Base-by-base conservation (phyloP, 2,888 invertebrate genomes). In the Heterodera filipjevi region DNA sequence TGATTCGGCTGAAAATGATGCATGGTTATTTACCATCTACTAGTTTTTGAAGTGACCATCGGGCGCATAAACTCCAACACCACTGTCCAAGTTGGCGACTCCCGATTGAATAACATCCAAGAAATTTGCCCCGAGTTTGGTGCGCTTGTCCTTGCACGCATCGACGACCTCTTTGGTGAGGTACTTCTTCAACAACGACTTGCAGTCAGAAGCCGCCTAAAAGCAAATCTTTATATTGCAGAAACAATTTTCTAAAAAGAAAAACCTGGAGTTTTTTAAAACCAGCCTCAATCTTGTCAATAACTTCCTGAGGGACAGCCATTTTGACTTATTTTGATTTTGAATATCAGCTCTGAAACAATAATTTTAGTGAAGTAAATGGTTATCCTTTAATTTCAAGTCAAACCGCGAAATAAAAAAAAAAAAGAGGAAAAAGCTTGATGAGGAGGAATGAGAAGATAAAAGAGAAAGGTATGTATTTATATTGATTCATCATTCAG, bases 151-250 rank as follows among this genome's bases (percentile, higher is more conserved):
- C 92, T 96, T 95, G 81, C 95, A 92, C 27, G 78, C 53, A 39
- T 84, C 79, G 70, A 84, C 80, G 53, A 83, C 83, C 79, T 95
- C 95, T 92, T 93, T 93, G 90, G 95, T 94, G 89, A 96, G 93
- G 92, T 94, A 94, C 91, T 96, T 96, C 93, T 96, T 97, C 92
- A 97, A 92, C 91, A 98, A 93, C 81, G 96, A 96, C 92, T 96
- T 95, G 91, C 95, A 96, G 91, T 95, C 94, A 71, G 82, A 76
- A 79, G 88, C 86, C 44, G 79, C 85, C 87, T 88, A 12, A 39
- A 39, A 39, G 39, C 82, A 12, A 84, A n/a, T n/a, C n/a, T n/a
- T n/a, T n/a, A n/a, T n/a, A n/a, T n/a, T n/a, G n/a, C n/a, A n/a
- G n/a, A n/a, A n/a, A n/a, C n/a, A n/a, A n/a, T n/a, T n/a, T n/a